Conservation (phyloP, 2,888 invertebrate species). For the Caenorhabditis sinica region DNA sequence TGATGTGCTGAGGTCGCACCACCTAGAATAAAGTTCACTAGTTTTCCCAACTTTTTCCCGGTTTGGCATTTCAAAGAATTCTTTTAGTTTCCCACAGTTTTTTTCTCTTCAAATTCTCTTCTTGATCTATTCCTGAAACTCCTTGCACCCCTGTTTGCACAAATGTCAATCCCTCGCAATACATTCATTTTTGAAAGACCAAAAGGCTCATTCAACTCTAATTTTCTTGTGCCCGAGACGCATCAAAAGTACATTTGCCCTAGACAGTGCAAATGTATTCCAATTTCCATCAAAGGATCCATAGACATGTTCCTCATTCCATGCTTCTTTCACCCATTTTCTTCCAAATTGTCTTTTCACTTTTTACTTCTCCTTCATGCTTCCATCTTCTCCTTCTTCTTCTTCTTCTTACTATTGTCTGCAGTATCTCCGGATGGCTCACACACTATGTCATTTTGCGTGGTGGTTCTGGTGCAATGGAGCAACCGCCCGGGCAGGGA, state of each 20-base stretch:
- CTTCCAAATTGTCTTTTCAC: conserved; percentile 19
- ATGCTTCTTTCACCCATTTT: conserved; percentile 1
- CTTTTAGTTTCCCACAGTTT: background rate
- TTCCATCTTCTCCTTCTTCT: background rate
- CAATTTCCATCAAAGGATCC: conserved; percentile 3
- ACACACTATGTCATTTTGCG: conserved; percentile 35
- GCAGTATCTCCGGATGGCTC: conserved; percentile 25
- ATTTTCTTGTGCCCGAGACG: conserved; percentile 1
- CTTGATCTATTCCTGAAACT: conserved; percentile 8
- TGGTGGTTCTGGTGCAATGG: conserved; percentile 8
- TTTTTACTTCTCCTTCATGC: conserved; percentile 25
- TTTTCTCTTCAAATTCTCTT: background rate
- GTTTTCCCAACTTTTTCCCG: background rate
- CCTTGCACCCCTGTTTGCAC: background rate
- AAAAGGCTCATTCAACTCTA: conserved; percentile 20
- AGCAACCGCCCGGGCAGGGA: conserved; percentile 11
- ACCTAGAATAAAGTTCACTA: background rate
- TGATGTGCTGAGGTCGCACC: too few relatives aligned
- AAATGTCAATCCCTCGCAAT: too few relatives aligned
- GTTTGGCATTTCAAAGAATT: background rate
- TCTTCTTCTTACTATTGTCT: conserved; percentile 40
- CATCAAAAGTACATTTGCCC: conserved; percentile 18
- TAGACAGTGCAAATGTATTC: conserved; percentile 35
- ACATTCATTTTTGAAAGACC: background rate
- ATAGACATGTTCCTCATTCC: too few relatives aligned